A percentile compares a stretch with the other conserved stretches of the same genome.
Evolutionary conservation across 2,797 vertebrate genomes (phyloP).

Genomic region (Champsocephalus esox): DNA sequence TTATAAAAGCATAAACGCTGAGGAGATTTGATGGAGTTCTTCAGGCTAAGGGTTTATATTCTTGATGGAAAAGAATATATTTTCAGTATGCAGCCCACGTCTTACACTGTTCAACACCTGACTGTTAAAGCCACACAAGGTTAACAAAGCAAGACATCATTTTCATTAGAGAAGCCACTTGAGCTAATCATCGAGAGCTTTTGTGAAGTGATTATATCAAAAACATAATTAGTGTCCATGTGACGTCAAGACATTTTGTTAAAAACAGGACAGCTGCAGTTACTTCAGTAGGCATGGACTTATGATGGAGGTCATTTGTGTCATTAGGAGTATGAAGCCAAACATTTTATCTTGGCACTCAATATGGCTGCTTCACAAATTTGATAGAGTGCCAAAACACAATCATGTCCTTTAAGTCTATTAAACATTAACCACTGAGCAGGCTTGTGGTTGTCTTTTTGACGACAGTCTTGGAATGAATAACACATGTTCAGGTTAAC

Average conservation of each 20-base stretch:
- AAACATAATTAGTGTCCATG: conserved; percentile 72
- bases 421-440: conserved; percentile 72
- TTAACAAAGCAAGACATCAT: conserved; percentile 80
- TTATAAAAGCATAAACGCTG: conserved; percentile 35
- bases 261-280: conserved; percentile 58
- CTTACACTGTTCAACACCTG: conserved; percentile 64
- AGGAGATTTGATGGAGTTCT: conserved; percentile 54
- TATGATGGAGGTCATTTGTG: conserved; percentile 65
- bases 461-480: conserved; percentile 50
- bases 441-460: conserved; percentile 55
- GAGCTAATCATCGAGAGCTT: conserved; percentile 74
- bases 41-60: conserved; percentile 37
- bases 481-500: conserved; percentile 48
- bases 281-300: conserved; percentile 40
- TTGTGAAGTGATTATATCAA: conserved; percentile 76
- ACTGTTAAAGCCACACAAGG: conserved; percentile 68
- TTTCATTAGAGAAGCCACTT: conserved; percentile 76
- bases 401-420: conserved; percentile 77
- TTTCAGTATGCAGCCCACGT: conserved; percentile 50
- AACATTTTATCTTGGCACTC: conserved; percentile 53
- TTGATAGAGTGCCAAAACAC: conserved; percentile 64
- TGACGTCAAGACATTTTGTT: conserved; percentile 64
- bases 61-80: conserved; percentile 31
- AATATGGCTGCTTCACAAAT: conserved; percentile 67
- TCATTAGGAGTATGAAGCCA: conserved; percentile 59